Percentiles rank a stretch among this genome's conserved stretches.
phyloP scores from a whole-genome alignment of 2,113 vertebrate genomes.

The Eretmodus cyanostictus region DNA sequence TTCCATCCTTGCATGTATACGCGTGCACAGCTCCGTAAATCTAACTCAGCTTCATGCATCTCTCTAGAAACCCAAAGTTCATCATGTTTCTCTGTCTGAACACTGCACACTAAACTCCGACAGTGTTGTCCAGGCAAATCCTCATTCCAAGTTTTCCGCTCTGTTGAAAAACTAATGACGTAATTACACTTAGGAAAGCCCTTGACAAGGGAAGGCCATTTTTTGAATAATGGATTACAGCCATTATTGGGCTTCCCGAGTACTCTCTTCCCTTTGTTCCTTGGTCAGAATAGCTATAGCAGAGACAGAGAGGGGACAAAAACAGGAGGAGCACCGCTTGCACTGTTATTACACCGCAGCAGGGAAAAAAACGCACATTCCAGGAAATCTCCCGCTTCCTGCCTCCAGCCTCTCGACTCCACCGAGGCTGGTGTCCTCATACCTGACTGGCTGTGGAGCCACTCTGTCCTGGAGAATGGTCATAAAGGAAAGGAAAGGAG shows the following conservation, averaged over 20 bases:
- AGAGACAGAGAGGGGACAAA: conserved; percentile 42
- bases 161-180: not conserved
- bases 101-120: not conserved
- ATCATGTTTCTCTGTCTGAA: not conserved
- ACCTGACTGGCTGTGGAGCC: conserved; percentile 51
- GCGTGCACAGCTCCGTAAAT: not conserved
- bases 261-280: conserved; percentile 11
- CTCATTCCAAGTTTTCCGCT: not conserved
- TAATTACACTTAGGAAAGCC: conserved; percentile 19
- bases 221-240: conserved; percentile 2
- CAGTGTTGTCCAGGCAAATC: not conserved
- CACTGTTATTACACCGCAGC: conserved; percentile 71
- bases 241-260: conserved; percentile 3
- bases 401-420: conserved; percentile 62
- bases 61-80: not conserved
- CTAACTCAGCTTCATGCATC: not conserved
- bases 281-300: not conserved
- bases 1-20: not conserved
- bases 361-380: conserved; percentile 74
- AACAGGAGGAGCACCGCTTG: conserved; percentile 49
- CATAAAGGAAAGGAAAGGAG: not conserved
- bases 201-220: not conserved
- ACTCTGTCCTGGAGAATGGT: not conserved
- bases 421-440: conserved; percentile 50
- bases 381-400: conserved; percentile 82